A percentile compares a stretch with the other conserved stretches of the same genome.
These are phyloP conservation scores for Steinernema carpocapsae DNA, from an alignment of 2,888 invertebrate species.

Conservation along the genomic window DNA sequence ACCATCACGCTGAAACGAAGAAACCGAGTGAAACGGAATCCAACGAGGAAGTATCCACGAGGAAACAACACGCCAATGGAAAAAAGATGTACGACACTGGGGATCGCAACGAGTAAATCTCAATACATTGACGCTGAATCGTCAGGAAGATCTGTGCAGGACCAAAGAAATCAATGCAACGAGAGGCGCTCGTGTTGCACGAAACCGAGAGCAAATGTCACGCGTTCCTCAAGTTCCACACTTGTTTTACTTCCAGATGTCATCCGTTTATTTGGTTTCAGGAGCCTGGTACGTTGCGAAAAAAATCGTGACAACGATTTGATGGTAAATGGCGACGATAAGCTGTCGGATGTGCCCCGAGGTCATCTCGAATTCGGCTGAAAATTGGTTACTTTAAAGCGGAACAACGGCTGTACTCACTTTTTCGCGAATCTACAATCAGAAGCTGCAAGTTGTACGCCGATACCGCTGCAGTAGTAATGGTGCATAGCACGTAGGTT, in stretches of 20 bases:
- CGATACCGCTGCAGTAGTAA: slow-evolving; percentile 32
- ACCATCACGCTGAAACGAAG: slow-evolving; percentile 21
- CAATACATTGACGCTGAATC: neutral
- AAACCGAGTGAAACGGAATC: neutral
- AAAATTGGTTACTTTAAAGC: neutral
- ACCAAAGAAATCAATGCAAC: neutral
- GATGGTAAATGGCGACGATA: neutral
- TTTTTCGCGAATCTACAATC: slow-evolving; percentile 36
- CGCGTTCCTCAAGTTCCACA: neutral
- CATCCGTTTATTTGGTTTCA: neutral
- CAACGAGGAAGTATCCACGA: neutral
- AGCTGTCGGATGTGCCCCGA: neutral
- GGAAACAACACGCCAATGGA: neutral
- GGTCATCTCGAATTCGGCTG: slow-evolving; percentile 8
- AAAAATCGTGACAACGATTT: neutral
- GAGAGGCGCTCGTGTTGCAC: neutral
- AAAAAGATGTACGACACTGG: neutral
- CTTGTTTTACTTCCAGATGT: neutral
- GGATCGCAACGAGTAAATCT: neutral
- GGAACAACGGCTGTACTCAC: neutral
- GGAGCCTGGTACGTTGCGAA: neutral
- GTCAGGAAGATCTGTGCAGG: neutral
- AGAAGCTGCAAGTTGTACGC: slow-evolving; percentile 44
- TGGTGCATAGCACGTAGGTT: slow-evolving; percentile 43
- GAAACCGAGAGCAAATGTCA: neutral